Conservation (phyloP, 2,113 vertebrate genomes). For the Peromyscus maniculatus region DNA sequence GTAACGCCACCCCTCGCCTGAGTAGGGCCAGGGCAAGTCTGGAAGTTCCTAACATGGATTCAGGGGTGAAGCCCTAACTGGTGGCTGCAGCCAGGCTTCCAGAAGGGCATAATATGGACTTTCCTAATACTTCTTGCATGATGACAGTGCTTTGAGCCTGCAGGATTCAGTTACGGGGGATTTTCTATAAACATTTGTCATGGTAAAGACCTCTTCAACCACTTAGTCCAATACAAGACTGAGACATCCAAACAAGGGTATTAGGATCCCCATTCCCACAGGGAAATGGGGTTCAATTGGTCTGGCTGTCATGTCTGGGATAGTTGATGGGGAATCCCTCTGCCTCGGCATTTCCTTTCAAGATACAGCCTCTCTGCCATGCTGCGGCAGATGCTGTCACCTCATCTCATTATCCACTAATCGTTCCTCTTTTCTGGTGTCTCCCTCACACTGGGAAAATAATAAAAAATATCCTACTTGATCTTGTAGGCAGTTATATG, state of each 20-base stretch:
- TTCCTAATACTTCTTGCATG: background rate
- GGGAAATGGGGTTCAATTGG: slow-evolving; percentile 19
- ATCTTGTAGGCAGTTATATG: background rate
- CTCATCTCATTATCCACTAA: background rate
- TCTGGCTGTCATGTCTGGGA: slow-evolving; percentile 5
- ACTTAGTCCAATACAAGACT: background rate
- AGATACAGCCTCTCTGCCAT: background rate
- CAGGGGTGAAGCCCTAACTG: background rate
- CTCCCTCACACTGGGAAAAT: slow-evolving; percentile 2
- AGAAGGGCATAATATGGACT: background rate
- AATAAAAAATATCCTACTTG: background rate
- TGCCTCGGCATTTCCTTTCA: background rate
- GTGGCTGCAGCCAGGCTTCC: background rate
- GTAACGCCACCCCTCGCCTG: background rate
- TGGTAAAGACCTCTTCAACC: background rate
- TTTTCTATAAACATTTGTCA: slow-evolving; percentile 5
- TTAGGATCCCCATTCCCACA: background rate
- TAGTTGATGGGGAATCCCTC: background rate
- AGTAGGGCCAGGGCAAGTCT: background rate
- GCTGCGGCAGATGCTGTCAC: background rate
- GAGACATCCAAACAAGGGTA: background rate
- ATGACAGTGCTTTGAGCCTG: background rate
- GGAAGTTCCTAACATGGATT: background rate
- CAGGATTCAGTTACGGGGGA: slow-evolving; percentile 18
- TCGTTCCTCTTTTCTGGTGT: background rate